Conservation (phyloP, 2,113 vertebrate genomes). For the Argyrosomus japonicus region DNA sequence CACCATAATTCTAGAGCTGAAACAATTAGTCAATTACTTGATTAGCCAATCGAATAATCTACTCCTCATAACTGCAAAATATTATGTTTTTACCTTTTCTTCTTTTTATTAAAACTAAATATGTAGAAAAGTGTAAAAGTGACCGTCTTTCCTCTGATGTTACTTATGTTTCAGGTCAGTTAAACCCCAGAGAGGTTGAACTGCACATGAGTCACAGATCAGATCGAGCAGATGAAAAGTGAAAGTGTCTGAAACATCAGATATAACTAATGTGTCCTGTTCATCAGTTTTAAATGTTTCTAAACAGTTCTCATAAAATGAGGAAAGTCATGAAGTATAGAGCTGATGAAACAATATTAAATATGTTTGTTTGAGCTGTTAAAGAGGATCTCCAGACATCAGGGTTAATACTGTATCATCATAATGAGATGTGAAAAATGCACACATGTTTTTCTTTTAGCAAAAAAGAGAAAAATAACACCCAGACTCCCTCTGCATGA, state of each 20-base stretch:
- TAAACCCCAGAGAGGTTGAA: not conserved
- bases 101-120: not conserved
- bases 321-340: not conserved
- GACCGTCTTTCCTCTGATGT: too few relatives aligned
- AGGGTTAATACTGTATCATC: too few relatives aligned
- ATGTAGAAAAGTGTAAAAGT: not conserved
- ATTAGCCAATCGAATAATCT: not conserved
- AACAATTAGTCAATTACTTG: not conserved
- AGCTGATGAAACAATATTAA: not conserved
- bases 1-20: not conserved
- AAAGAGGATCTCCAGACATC: not conserved
- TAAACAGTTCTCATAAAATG: not conserved
- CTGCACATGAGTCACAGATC: not conserved
- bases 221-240: too few relatives aligned
- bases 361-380: not conserved
- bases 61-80: not conserved
- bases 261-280: too few relatives aligned
- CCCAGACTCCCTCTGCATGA: too few relatives aligned
- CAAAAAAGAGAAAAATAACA: not conserved
- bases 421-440: not conserved
- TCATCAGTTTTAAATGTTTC: too few relatives aligned
- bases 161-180: not conserved
- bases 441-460: not conserved
- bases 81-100: not conserved
- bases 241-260: too few relatives aligned